Evolutionary conservation across 2,888 invertebrate genomes (phyloP).

Genomic region (Ophion slaviceki): DNA sequence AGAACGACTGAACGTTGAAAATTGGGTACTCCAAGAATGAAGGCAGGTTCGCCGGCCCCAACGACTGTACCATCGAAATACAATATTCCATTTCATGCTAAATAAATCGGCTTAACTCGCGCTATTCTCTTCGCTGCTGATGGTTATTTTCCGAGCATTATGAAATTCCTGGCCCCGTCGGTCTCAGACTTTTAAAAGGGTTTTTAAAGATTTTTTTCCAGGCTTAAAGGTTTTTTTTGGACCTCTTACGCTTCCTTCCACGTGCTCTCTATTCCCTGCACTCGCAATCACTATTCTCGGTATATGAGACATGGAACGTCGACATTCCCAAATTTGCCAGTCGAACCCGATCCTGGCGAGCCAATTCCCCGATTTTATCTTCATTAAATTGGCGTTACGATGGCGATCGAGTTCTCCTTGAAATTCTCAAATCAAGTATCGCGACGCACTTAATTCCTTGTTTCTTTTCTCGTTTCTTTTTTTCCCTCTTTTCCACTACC

Average conservation of each 20-base stretch:
- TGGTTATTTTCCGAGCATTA: constrained; percentile 53
- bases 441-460: constrained; percentile 35
- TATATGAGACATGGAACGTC: constrained; percentile 20
- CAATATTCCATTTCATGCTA: constrained; percentile 51
- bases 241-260: background rate
- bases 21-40: constrained; percentile 22
- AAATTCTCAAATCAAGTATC: constrained; percentile 51
- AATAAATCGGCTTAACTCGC: constrained; percentile 56
- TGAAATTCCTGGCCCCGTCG: constrained; percentile 48
- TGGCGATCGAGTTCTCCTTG: constrained; percentile 46
- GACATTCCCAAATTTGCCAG: constrained; percentile 40
- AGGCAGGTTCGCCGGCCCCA: background rate
- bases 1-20: background rate
- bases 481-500: constrained; percentile 29
- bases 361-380: constrained; percentile 47
- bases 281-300: background rate
- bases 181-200: constrained; percentile 8
- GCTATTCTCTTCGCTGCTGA: constrained; percentile 15
- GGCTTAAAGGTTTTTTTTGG: constrained; percentile 45
- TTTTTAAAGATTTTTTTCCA: background rate
- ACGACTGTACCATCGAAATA: constrained; percentile 27
- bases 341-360: background rate
- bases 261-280: background rate
- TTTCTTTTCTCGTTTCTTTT: constrained; percentile 5
- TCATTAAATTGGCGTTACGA: constrained; percentile 34